Percentiles rank a stretch among this genome's conserved stretches.
phyloP scores from a whole-genome alignment of 1,140 invertebrate species.

The Ditylenchus dipsaci region DNA sequence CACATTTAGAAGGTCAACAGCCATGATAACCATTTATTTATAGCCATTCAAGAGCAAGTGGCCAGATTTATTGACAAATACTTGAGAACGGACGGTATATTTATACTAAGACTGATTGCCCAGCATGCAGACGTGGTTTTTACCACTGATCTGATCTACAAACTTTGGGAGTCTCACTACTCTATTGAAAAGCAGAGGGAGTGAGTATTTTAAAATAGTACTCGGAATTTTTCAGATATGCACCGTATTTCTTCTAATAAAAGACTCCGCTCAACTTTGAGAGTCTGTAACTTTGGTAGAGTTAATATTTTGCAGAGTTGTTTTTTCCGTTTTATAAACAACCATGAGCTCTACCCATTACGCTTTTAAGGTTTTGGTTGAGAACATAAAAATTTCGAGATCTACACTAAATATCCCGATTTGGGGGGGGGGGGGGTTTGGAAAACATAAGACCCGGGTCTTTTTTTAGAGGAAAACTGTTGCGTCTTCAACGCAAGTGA shows the following conservation, averaged over 20 bases:
- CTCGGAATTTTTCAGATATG: not conserved
- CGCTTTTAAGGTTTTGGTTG: too few relatives aligned
- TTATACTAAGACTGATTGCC: conserved; percentile 49
- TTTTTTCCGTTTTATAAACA: too few relatives aligned
- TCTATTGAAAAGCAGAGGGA: conserved; percentile 48
- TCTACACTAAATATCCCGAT: too few relatives aligned
- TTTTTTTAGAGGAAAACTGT: too few relatives aligned
- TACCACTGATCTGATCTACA: conserved; percentile 49
- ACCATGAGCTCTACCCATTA: too few relatives aligned
- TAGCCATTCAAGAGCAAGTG: conserved; percentile 43
- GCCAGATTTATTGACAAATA: conserved; percentile 43
- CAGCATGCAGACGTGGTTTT: conserved; percentile 57
- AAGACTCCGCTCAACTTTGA: not conserved
- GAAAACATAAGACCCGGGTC: too few relatives aligned
- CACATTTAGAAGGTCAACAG: not conserved
- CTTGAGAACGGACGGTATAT: conserved; percentile 48
- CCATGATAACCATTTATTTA: not conserved
- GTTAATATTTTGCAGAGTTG: too few relatives aligned
- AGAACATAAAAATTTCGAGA: too few relatives aligned
- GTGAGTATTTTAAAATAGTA: conserved; percentile 12
- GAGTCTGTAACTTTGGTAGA: too few relatives aligned
- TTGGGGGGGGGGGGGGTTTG: too few relatives aligned
- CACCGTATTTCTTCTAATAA: too few relatives aligned
- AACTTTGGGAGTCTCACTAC: conserved; percentile 43
- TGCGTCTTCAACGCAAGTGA: too few relatives aligned